These are phyloP conservation scores for Fulica atra DNA, from an alignment of 2,113 vertebrate genomes.

Conservation along the genomic window DNA sequence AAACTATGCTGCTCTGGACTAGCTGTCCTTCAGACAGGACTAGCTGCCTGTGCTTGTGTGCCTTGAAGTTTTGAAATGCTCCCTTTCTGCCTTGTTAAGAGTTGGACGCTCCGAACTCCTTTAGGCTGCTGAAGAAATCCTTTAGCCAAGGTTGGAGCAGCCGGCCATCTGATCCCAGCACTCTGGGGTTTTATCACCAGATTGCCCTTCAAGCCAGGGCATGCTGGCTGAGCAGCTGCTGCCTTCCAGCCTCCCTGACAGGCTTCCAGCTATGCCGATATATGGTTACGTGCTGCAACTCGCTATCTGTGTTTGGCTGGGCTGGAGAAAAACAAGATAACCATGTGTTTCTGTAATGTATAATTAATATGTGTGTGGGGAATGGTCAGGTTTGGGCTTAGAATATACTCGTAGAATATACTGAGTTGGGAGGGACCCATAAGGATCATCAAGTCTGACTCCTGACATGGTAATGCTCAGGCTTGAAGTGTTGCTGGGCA, in stretches of 20 bases:
- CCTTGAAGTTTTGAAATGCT: neutral
- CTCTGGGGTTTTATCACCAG: slow-evolving; percentile 19
- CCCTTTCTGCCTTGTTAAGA: neutral
- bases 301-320: neutral
- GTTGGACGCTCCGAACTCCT: neutral
- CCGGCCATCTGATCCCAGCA: slow-evolving; percentile 14
- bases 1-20: neutral
- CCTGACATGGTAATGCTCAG: neutral
- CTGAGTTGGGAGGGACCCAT: no score
- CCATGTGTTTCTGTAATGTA: no score
- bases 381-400: no score
- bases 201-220: slow-evolving; percentile 55
- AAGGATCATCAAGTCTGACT: no score
- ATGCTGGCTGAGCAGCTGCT: slow-evolving; percentile 64
- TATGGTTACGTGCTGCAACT: neutral
- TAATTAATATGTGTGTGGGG: no score
- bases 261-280: neutral
- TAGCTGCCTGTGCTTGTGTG: neutral
- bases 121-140: neutral
- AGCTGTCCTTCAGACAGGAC: neutral
- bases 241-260: neutral
- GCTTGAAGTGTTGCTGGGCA: neutral
- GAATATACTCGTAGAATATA: no score
- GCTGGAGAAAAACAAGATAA: neutral
- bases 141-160: neutral